These are phyloP conservation scores for Callipepla squamata DNA, from an alignment of 2,113 vertebrate species.

Conservation along the genomic window DNA sequence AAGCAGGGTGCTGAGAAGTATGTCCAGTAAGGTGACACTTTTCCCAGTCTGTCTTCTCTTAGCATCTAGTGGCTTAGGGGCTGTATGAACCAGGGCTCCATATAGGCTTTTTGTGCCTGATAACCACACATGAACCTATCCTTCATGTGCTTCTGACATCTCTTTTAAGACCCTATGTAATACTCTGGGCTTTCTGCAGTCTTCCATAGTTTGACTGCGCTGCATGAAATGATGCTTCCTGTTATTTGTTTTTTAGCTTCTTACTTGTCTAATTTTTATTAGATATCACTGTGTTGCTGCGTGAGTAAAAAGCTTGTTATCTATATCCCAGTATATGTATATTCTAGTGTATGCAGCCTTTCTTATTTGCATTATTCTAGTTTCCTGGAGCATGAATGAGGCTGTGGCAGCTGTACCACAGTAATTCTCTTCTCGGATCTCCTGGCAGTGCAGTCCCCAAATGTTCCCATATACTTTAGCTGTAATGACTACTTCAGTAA, in stretches of 20 bases:
- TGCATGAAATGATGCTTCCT: neutral
- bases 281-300: neutral
- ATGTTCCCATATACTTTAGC: neutral
- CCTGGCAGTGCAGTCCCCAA: neutral
- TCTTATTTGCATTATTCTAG: neutral
- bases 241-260: neutral
- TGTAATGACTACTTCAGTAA: neutral
- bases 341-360: neutral
- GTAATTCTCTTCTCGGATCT: neutral
- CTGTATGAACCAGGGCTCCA: neutral
- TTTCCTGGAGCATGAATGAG: neutral
- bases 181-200: neutral
- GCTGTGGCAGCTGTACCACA: neutral
- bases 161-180: neutral
- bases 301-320: neutral
- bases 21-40: neutral
- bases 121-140: neutral
- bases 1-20: neutral
- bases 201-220: neutral
- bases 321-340: neutral
- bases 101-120: neutral
- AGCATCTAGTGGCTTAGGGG: neutral
- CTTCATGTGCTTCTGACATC: neutral
- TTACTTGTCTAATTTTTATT: neutral
- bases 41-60: neutral